phyloP scores from a whole-genome alignment of 2,113 vertebrate species.

The Geococcyx californianus region DNA sequence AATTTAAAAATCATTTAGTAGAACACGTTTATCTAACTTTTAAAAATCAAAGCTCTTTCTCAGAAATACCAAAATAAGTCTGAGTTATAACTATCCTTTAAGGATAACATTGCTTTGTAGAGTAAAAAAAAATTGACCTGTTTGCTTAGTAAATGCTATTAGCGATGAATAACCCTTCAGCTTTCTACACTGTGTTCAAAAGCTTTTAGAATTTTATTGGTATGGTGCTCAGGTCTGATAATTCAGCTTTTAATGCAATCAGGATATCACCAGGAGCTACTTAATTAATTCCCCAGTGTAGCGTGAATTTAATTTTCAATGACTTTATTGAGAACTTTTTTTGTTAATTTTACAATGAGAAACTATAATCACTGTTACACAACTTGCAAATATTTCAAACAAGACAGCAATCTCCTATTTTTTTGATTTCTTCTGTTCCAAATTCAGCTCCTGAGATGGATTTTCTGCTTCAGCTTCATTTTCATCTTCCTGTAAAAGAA shows the following conservation, averaged over 20 bases:
- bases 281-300: conserved; percentile 67
- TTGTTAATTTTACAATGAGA: conserved; percentile 76
- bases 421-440: conserved; percentile 77
- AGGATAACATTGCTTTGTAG: conserved; percentile 20
- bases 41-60: conserved; percentile 33
- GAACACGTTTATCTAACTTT: conserved; percentile 24
- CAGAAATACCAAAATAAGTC: conserved; percentile 17
- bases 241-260: conserved; percentile 47
- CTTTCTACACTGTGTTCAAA: background rate
- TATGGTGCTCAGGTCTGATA: conserved; percentile 10
- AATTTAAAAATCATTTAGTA: background rate
- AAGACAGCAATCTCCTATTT: conserved; percentile 70
- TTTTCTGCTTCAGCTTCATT: conserved; percentile 80
- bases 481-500: conserved; percentile 80
- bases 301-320: conserved; percentile 68
- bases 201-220: conserved; percentile 22
- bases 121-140: background rate
- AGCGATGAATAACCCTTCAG: conserved; percentile 27
- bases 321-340: conserved; percentile 78
- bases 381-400: conserved; percentile 67
- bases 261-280: conserved; percentile 54
- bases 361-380: conserved; percentile 70
- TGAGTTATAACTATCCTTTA: conserved; percentile 41
- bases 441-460: conserved; percentile 70
- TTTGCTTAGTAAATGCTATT: conserved; percentile 48